Evolutionary conservation across 2,113 vertebrate species (phyloP), one percentile per base, ranked within the genome.

Genomic region (Cinclus mexicanus): DNA sequence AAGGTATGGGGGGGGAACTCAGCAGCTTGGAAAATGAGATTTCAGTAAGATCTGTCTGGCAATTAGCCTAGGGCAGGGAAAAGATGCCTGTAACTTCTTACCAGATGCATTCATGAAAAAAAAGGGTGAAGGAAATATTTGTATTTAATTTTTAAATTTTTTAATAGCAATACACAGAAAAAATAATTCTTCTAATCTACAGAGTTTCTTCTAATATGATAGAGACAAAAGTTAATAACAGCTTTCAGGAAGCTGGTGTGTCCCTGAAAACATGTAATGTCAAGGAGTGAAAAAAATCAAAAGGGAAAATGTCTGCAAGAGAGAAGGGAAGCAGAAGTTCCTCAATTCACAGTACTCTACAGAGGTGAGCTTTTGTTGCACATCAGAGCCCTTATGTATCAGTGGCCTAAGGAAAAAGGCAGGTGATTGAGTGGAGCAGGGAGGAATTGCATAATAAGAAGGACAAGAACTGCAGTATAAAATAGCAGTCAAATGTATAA

Each of bases 121-220:
- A 65, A 42, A 46, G 7, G 2, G 6, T 10, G 16, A 4, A 12
- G 1, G 0, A 39, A 26, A 29, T 10, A 29, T 11, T 24, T n/a
- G 10, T 82, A 49, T 57, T 11, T 33, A 1, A 50, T 79, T 84
- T 55, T 1, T 1, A 47, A 72, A 46, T 6, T 1, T 68, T 61
- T 69, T 57, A 39, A 31, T 74, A 59, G 8, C 12, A 67, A 42
- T 29, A 41, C 6, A 53, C 4, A 60, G n/a, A 15, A 81, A 89
- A 80, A 70, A 11, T 0, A 17, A 12, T 77, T 72, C 8, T 55
- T 80, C 37, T 71, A 12, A 77, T 10, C 14, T 29, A 13, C 16
- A 7, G 17, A 72, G 5, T 60, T 88, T 70, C 33, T 63, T 91
- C 52, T 81, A 67, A 64, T 44, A 16, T 4, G 17, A 29, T 24